Conservation (phyloP, 2,113 vertebrate species). For the Cephalophus harveyi region DNA sequence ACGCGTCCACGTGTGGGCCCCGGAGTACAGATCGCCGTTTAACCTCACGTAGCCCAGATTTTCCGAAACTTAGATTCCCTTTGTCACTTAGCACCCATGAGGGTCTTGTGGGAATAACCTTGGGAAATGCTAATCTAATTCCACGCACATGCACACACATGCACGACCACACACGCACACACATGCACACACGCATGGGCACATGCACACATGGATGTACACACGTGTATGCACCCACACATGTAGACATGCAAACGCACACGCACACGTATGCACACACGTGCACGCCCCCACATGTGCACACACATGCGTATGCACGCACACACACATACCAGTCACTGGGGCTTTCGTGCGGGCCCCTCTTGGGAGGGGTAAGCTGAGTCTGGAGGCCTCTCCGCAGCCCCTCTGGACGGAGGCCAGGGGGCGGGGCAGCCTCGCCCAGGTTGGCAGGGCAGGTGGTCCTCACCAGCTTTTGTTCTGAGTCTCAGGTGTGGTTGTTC, state of each 20-base stretch:
- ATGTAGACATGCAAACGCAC: rapidly evolving
- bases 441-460: rapidly evolving
- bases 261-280: rapidly evolving
- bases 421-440: neutral
- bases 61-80: neutral
- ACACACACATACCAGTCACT: neutral
- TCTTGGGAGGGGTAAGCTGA: neutral
- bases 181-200: no score
- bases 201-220: no score
- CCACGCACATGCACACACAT: neutral
- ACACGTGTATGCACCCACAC: no score
- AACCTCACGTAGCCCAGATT: neutral
- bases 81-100: neutral
- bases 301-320: neutral
- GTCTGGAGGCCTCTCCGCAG: neutral
- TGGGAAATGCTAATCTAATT: neutral
- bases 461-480: neutral
- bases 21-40: neutral
- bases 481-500: neutral
- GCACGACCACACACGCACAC: rapidly evolving
- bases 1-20: neutral
- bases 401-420: rapidly evolving
- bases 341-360: neutral
- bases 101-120: neutral
- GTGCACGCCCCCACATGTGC: rapidly evolving